A percentile compares a stretch with the other conserved stretches of the same genome.
These are phyloP conservation scores for Acrobasis consociella DNA, from an alignment of 2,888 invertebrate species.

Conservation along the genomic window DNA sequence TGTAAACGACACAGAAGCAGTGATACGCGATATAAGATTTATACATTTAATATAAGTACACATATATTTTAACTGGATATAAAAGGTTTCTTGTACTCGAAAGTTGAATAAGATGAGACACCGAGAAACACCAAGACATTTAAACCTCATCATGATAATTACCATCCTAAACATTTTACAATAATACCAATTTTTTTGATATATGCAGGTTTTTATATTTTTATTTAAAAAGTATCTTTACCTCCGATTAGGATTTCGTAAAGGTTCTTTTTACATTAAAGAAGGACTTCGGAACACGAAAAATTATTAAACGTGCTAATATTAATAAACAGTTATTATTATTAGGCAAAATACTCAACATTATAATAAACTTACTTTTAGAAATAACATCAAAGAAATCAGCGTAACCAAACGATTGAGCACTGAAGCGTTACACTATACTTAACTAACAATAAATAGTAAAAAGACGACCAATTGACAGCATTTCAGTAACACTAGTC, in stretches of 20 bases:
- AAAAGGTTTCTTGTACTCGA: conserved; percentile 35
- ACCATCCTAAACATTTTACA: neutral
- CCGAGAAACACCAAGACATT: conserved; percentile 14
- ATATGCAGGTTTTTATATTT: too few relatives aligned
- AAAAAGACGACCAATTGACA: conserved; percentile 78
- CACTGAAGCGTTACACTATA: conserved; percentile 60
- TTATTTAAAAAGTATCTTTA: too few relatives aligned
- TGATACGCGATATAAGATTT: conserved; percentile 36
- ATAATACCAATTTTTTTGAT: too few relatives aligned
- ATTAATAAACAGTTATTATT: neutral
- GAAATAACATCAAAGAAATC: neutral
- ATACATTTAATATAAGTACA: conserved; percentile 26
- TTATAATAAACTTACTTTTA: neutral
- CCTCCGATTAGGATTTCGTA: too few relatives aligned
- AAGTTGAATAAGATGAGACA: conserved; percentile 28
- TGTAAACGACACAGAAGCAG: conserved; percentile 44
- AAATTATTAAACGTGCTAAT: too few relatives aligned
- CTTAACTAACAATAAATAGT: conserved; percentile 63
- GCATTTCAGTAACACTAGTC: conserved; percentile 71
- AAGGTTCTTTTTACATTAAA: too few relatives aligned
- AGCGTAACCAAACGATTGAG: conserved; percentile 41
- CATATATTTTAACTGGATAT: conserved; percentile 34
- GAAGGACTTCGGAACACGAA: too few relatives aligned
- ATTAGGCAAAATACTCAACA: neutral
- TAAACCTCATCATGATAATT: conserved; percentile 1